Evolutionary conservation across 2,888 invertebrate species (phyloP), one percentile per base, ranked within the genome.

Genomic region (Xestia rhomboidea): DNA sequence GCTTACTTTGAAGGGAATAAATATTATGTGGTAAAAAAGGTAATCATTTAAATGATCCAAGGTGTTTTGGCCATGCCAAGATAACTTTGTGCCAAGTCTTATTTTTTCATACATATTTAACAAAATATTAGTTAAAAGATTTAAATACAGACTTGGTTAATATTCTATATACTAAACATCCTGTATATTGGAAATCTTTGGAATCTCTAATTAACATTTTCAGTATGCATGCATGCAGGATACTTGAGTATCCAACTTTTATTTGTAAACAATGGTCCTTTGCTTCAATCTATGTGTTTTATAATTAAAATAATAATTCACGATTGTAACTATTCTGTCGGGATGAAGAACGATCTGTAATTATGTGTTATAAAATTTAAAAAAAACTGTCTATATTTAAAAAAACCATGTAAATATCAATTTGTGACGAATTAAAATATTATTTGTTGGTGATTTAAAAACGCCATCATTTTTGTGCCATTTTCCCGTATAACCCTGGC

Each of bases 161-260:
- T 77, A 46, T 64, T 77, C 27, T 44, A 24, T 30, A 44, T 13
- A 44, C 13, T n/a, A 67, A 67, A 49, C 30, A 68, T 0, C 8
- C 30, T 54, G n/a, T 41, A 18, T 38, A 64, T 30, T 15, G 10
- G 38, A 68, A 80, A 44, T 64, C 13, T 68, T 41, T 73, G 46
- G 81, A 83, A 83, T 84, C 84, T 84, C 83, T 41, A 63, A 49
- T 18, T 67, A 30, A 49, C 18, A 18, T 34, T 63, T 49, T 69
- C 34, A 30, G n/a, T 41, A 54, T 73, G 46, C 38, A 49, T 62
- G 64, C 38, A 67, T 10, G 57, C 51, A 41, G n/a, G 38, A 60
- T 79, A 83, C 49, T 57, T 21, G 46, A 44, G 62, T 83, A 83
- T 75, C 67, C 30, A 46, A 49, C 13, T 62, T 79, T 46, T 66